These are phyloP conservation scores for Neodiprion fabricii DNA, from an alignment of 1,140 invertebrate species.

Conservation along the genomic window DNA sequence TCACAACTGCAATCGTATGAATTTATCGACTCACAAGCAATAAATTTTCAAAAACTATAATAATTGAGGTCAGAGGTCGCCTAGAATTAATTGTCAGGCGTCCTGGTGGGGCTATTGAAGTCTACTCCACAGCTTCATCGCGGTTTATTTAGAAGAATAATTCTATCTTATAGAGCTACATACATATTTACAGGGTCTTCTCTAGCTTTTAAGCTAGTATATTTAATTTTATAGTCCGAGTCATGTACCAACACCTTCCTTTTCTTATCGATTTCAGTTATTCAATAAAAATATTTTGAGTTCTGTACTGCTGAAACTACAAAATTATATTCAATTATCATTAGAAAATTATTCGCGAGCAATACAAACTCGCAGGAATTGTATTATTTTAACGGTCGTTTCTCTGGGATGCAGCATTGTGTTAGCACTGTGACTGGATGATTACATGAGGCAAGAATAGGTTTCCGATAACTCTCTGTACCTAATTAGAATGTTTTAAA, in stretches of 20 bases:
- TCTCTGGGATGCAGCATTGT: not conserved
- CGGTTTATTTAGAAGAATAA: conserved; percentile 58
- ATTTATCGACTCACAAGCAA: too few relatives aligned
- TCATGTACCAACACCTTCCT: conserved; percentile 37
- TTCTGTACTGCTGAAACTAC: too few relatives aligned
- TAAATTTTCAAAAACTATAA: too few relatives aligned
- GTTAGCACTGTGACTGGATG: conserved; percentile 5
- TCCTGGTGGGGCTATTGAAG: not conserved
- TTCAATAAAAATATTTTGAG: too few relatives aligned
- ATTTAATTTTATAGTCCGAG: conserved; percentile 38
- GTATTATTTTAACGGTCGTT: too few relatives aligned
- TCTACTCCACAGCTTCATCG: conserved; percentile 14
- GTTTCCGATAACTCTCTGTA: not conserved
- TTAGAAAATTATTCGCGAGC: too few relatives aligned
- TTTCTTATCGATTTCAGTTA: too few relatives aligned
- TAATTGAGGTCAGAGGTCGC: too few relatives aligned
- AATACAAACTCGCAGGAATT: too few relatives aligned
- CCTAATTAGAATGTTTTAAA: not conserved
- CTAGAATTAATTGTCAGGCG: not conserved
- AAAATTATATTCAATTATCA: too few relatives aligned
- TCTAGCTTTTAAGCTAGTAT: conserved; percentile 37
- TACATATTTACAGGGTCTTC: conserved; percentile 58
- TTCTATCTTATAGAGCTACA: conserved; percentile 60
- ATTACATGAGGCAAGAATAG: conserved; percentile 6
- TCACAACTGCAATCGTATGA: too few relatives aligned